Base-by-base conservation (phyloP, 2,797 vertebrate genomes). In the Urosaurus nigricauda region DNA sequence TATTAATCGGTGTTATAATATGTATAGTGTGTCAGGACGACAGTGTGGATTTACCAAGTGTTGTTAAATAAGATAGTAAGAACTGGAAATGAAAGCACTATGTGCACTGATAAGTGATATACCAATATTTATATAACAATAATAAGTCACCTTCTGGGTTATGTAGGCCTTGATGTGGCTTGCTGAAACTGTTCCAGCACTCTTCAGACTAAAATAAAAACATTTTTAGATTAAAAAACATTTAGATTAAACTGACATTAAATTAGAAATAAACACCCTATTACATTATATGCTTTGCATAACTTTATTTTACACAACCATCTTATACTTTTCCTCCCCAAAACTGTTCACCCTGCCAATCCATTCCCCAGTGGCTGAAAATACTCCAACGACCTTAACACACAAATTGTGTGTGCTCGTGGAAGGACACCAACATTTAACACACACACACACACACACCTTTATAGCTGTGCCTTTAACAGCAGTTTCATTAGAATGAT, bases 271-370 rank as follows among this genome's bases (percentile, higher is more conserved):
- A 86, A 92, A 90, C 90, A 95, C 93, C 11, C 1, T 2, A 14
- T 13, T 56, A 56, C 56, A 56, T 56, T 92, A 92, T 91, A 91
- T 91, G 91, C 92, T 93, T 78, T 94, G 89, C 88, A 24, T 93
- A 95, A 96, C 11, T 95, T 91, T 88, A 94, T 94, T 96, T 87
- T 84, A 93, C 93, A 94, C 90, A 90, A 85, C 92, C 91, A 93
- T 70, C 32, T 75, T 13, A 16, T 56, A 56, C 90, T 92, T 93
- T 93, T 93, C 94, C 92, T 95, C 87, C 85, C 37, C 5, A 79
- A 58, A 58, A 43, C 3, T 68, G 35, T 53, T 68, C 85, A 80
- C 89, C 91, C 83, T 82, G 47, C 90, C 80, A 79, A 79, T 65
- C 88, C 53, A 24, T 92, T 94, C 84, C 85, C 92, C 86, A 94